Base-by-base conservation (phyloP, 2,113 vertebrate genomes). In the Phodopus roborovskii region DNA sequence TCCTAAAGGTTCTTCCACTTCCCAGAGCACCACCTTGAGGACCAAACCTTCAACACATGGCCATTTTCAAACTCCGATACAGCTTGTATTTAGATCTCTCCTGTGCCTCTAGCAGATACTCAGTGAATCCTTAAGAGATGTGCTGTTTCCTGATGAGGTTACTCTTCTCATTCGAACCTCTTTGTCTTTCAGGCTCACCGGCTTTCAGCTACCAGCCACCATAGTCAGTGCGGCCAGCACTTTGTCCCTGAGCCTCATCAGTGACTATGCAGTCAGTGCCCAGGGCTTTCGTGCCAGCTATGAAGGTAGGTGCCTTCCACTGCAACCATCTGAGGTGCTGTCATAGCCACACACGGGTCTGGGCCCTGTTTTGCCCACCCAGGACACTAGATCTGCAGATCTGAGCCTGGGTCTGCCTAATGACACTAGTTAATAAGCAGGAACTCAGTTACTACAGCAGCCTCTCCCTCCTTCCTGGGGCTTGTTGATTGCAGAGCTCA, bases 261-360 rank as follows among this genome's bases (percentile, higher is more conserved):
- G 99, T 0, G 99, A 99, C 98, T 99, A 99, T 0, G 99, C 99
- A 0, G 99, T 99, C 97, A 99, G 99, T 4, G 99, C 99, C 42
- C 99, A 99, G 98, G 99, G 99, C 97, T 99, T 99, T 98, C 99
- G 99, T 93, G 99, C 99, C 26, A 98, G 62, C 98, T 99, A 99
- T 1, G 99, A 99, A 99, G 99, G 99, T 99, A 99, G 98, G 99
- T 96, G n/a, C 68, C 60, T 50, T 7, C 33, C 15, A 17, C 39
- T 11, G 7, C 0, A 16, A 77, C 71, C 36, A 0, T 42, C 56
- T 24, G 7, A 30, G 9, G 0, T 7, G 33, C 48, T 5, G 0
- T 26, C 28, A 7, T 0, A 3, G 81, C 50, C 3, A 0, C 33
- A 4, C 60, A 79, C n/a, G 24, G 70, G 15, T 13, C 4, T 4